These are phyloP conservation scores for Protobothrops mucrosquamatus DNA, from an alignment of 2,113 vertebrate species.

Conservation along the genomic window DNA sequence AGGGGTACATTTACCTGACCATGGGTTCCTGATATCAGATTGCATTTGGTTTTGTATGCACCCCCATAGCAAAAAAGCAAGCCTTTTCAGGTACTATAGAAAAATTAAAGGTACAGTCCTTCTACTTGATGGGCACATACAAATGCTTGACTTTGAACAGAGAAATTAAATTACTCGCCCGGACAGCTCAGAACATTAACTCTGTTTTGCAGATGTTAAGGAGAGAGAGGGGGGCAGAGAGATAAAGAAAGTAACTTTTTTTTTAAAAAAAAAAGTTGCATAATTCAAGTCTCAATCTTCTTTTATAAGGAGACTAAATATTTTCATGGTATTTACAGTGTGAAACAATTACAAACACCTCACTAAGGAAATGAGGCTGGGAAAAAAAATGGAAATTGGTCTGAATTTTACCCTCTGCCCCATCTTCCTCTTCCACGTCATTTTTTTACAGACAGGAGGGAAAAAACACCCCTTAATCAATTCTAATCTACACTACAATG, in stretches of 20 bases:
- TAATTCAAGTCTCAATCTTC: constrained; percentile 63
- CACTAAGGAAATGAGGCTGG: constrained; percentile 47
- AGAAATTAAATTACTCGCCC: constrained; percentile 59
- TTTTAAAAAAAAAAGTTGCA: constrained; percentile 18
- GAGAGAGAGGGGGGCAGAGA: not conserved
- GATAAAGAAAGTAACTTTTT: constrained; percentile 44
- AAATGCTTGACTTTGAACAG: constrained; percentile 54
- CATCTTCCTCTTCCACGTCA: constrained; percentile 37
- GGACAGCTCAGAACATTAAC: constrained; percentile 68
- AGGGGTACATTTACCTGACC: constrained; percentile 69
- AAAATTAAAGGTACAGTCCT: constrained; percentile 56
- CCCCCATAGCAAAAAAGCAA: constrained; percentile 60
- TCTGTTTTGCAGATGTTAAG: constrained; percentile 51
- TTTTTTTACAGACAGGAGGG: constrained; percentile 69
- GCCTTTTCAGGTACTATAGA: constrained; percentile 34
- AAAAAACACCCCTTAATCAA: constrained; percentile 66
- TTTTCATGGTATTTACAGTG: constrained; percentile 55
- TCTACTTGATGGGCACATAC: constrained; percentile 53
- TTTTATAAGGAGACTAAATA: constrained; percentile 60
- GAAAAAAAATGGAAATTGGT: constrained; percentile 73
- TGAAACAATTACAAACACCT: constrained; percentile 61
- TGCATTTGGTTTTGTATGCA: constrained; percentile 62
- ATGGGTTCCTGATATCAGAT: constrained; percentile 68
- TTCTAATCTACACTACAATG: constrained; percentile 70
- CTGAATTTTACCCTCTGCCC: constrained; percentile 52